Conservation (phyloP, 2,888 invertebrate genomes). For the Leptogaster cylindrica region DNA sequence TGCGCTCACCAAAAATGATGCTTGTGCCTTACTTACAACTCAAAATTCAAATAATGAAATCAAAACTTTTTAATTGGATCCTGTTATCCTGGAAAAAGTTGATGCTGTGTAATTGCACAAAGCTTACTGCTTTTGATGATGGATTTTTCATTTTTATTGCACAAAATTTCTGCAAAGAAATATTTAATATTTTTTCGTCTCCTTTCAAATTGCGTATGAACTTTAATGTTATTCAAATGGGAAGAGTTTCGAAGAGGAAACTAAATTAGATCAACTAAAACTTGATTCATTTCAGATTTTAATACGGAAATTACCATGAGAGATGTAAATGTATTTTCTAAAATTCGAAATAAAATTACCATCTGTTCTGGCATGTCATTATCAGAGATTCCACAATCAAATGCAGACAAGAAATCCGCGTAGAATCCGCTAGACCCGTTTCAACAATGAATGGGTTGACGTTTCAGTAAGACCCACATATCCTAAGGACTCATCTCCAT, state of each 20-base stretch:
- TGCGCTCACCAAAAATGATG: slow-evolving; percentile 12
- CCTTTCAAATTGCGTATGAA: neutral
- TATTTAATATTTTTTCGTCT: slow-evolving; percentile 24
- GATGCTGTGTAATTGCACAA: slow-evolving; percentile 40
- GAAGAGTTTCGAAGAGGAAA: too few relatives aligned
- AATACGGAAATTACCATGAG: too few relatives aligned
- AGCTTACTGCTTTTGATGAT: slow-evolving; percentile 5
- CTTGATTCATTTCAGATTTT: neutral
- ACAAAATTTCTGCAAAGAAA: slow-evolving; percentile 1
- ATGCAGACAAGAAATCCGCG: neutral
- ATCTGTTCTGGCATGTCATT: slow-evolving; percentile 23
- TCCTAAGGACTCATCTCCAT: neutral
- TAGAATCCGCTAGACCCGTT: too few relatives aligned
- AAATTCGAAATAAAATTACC: slow-evolving; percentile 17
- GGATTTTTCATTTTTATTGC: slow-evolving; percentile 1
- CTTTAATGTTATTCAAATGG: too few relatives aligned
- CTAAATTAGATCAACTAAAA: too few relatives aligned
- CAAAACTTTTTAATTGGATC: slow-evolving; percentile 41
- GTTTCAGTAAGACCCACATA: neutral
- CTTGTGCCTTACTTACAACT: slow-evolving; percentile 26
- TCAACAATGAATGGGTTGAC: slow-evolving; percentile 19
- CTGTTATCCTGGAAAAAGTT: slow-evolving; percentile 34
- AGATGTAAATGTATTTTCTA: too few relatives aligned
- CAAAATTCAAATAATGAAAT: slow-evolving; percentile 41
- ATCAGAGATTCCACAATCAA: too few relatives aligned